Conservation (phyloP, 2,113 vertebrate genomes). For the Oreochromis niloticus region DNA sequence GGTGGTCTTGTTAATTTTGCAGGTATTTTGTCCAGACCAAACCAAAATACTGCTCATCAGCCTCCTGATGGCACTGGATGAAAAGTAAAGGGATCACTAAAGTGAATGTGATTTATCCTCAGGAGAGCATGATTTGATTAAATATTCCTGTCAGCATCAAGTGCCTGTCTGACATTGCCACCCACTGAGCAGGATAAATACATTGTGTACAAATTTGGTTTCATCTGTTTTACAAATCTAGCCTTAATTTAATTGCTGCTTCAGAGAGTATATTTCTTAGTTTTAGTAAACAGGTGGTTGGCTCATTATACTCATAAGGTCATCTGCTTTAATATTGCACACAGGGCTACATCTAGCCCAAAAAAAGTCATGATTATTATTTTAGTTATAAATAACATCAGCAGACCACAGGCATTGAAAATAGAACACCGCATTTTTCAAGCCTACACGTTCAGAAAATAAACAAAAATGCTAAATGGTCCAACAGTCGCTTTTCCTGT, state of each 20-base stretch:
- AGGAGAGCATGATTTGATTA: neutral
- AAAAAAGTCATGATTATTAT: neutral
- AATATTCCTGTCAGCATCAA: neutral
- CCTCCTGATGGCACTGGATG: rapidly evolving
- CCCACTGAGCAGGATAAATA: neutral
- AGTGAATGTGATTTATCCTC: neutral
- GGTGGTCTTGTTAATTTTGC: neutral
- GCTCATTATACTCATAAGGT: neutral
- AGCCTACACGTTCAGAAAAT: constrained; percentile 13
- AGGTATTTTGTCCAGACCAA: neutral
- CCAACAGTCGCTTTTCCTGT: constrained; percentile 70
- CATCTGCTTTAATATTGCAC: neutral
- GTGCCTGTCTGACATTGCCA: neutral
- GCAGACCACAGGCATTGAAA: neutral
- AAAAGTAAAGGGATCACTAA: neutral
- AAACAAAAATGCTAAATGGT: constrained; percentile 57
- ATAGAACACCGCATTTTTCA: neutral
- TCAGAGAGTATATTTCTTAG: neutral
- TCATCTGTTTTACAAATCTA: neutral
- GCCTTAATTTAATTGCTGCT: neutral
- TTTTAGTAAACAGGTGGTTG: neutral
- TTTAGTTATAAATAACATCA: constrained; percentile 5
- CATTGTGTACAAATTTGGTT: neutral
- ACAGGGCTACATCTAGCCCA: neutral
- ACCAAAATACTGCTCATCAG: neutral